Evolutionary conservation across 2,888 invertebrate genomes (phyloP).

Genomic region (Fragum fragum): DNA sequence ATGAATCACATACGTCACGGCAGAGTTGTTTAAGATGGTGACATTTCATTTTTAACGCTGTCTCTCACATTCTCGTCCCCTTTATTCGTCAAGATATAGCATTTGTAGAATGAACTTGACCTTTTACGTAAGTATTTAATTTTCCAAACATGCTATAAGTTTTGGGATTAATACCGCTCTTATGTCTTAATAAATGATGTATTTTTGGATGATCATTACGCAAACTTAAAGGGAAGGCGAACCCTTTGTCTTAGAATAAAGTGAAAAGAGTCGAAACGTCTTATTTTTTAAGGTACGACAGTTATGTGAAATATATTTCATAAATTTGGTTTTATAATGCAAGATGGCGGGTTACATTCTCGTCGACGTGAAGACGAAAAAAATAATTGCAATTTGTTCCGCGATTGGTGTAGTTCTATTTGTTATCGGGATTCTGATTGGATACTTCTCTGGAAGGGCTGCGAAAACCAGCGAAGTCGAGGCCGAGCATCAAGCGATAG

Average conservation of each 20-base stretch:
- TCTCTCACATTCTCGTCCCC: no score
- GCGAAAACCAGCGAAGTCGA: neutral
- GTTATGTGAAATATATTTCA: slow-evolving; percentile 3
- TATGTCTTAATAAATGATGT: no score
- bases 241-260: no score
- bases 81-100: no score
- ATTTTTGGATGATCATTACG: no score
- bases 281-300: neutral
- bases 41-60: neutral
- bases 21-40: neutral
- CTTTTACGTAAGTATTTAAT: no score
- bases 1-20: neutral
- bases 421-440: slow-evolving; percentile 54
- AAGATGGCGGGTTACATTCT: slow-evolving; percentile 62
- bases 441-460: slow-evolving; percentile 50
- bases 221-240: no score
- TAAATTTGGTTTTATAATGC: neutral
- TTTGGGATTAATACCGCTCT: no score
- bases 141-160: no score
- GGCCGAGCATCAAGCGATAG: neutral
- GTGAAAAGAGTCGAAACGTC: slow-evolving; percentile 1
- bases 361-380: slow-evolving; percentile 60
- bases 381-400: slow-evolving; percentile 45
- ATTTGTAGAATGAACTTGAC: no score
- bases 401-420: slow-evolving; percentile 40